phyloP scores from a whole-genome alignment of 2,113 vertebrate species.

The Hydrolagus affinis region DNA sequence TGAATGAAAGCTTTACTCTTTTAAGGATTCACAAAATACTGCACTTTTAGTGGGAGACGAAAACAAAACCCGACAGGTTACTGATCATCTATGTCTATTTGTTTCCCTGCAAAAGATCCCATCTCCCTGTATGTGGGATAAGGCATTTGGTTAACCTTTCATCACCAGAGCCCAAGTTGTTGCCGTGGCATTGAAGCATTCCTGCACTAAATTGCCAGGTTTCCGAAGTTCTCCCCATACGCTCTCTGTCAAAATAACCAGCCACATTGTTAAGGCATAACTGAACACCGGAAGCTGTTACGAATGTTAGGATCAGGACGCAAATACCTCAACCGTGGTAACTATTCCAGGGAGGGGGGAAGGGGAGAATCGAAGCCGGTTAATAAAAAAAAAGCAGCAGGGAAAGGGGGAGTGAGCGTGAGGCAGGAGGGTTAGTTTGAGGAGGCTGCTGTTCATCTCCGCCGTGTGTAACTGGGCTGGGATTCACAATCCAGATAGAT shows the following conservation, averaged over 20 bases:
- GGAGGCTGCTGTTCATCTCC: constrained; percentile 32
- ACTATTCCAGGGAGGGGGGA: constrained; percentile 47
- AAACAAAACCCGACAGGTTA: no score
- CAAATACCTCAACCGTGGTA: constrained; percentile 41
- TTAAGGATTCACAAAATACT: no score
- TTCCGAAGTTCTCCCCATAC: background rate
- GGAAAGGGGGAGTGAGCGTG: constrained; percentile 48
- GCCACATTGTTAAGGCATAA: background rate
- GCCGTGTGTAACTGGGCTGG: constrained; percentile 48
- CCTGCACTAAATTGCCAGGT: background rate
- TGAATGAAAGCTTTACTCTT: no score
- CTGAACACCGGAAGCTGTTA: background rate
- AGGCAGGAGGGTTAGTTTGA: constrained; percentile 45
- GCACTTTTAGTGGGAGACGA: no score
- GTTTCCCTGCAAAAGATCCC: background rate
- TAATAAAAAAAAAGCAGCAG: constrained; percentile 48
- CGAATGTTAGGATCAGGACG: background rate
- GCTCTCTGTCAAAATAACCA: background rate
- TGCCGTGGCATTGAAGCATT: no score
- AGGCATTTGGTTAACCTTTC: background rate
- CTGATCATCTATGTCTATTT: background rate
- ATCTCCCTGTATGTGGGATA: background rate
- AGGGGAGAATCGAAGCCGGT: constrained; percentile 54
- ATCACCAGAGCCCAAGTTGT: background rate
- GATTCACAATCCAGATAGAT: constrained; percentile 26